Evolutionary conservation across 2,797 vertebrate species (phyloP).

Genomic region (Sorex maritimensis): DNA sequence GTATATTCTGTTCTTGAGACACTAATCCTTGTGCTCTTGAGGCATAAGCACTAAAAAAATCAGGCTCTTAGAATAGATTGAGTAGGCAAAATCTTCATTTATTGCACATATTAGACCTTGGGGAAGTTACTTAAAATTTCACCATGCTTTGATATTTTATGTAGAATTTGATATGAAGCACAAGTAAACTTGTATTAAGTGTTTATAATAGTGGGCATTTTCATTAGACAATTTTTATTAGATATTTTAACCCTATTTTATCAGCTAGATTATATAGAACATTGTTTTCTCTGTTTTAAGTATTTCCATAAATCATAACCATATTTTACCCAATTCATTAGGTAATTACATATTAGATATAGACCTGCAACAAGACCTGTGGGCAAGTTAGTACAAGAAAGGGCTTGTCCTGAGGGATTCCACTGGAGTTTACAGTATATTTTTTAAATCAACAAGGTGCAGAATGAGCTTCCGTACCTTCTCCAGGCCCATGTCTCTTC

Average conservation of each 20-base stretch:
- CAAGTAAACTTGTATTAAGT: conserved; percentile 18
- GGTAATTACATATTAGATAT: no score
- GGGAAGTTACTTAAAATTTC: conserved; percentile 28
- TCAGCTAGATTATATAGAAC: no score
- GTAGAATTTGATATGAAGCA: not conserved
- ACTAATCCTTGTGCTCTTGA: not conserved
- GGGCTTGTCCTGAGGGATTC: no score
- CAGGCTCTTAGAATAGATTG: not conserved
- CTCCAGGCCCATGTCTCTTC: not conserved
- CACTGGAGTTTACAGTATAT: no score
- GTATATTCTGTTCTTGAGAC: not conserved
- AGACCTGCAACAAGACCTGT: no score
- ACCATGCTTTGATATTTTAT: not conserved
- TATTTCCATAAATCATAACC: no score
- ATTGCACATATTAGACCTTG: not conserved
- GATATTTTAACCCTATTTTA: no score
- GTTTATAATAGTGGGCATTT: not conserved
- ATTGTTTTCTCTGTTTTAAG: no score
- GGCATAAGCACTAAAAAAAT: not conserved
- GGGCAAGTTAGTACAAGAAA: no score
- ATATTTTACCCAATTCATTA: no score
- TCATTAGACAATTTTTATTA: not conserved
- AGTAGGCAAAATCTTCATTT: not conserved
- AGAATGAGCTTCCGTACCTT: not conserved
- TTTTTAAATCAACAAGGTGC: no score